Base-by-base conservation (phyloP, 2,113 vertebrate species). In the Leptosomus discolor region DNA sequence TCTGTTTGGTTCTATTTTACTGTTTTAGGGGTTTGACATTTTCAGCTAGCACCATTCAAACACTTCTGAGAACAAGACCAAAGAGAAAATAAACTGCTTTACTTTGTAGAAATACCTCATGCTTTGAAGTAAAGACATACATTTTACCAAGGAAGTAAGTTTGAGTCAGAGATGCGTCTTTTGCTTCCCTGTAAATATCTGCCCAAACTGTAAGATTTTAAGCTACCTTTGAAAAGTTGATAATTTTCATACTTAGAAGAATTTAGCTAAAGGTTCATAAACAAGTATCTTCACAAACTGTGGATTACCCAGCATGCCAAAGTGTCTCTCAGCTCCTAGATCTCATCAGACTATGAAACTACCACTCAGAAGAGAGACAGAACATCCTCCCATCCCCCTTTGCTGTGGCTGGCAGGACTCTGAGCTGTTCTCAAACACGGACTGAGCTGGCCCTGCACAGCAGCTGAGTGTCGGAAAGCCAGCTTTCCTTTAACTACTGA, bases 1-100 rank as follows among this genome's bases (percentile, higher is more conserved):
- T 8, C 24, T 70, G 4, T 78, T 88, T 82, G 4, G 41, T 54
- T 96, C 56, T 64, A 4, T 48, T 26, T 90, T 95, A 88, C 70
- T 92, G 70, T 53, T 94, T 85, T 92, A 78, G 39, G 53, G 57
- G 63, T 92, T 88, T 95, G 87, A 91, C 89, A 91, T 92, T 95
- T 96, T 87, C 87, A 95, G 24, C 87, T 46, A 71, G 48, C 51
- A 71, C n/a, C 50, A 87, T 51, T 74, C 27, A 70, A 80, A 86
- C 87, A 82, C 61, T 90, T 87, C 65, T 53, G n/a, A 94, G 84
- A 86, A 46, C 1, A 3, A 93, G 56, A 85, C 34, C 15, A 85
- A 85, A 71, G 36, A 84, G 65, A 92, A 94, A 90, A 90, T 32
- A 81, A 71, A 45, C 43, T 82, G 17, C 18, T 92, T 84, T 80